These are phyloP conservation scores for Numenius phaeopus DNA, from an alignment of 2,797 vertebrate species.

Conservation along the genomic window DNA sequence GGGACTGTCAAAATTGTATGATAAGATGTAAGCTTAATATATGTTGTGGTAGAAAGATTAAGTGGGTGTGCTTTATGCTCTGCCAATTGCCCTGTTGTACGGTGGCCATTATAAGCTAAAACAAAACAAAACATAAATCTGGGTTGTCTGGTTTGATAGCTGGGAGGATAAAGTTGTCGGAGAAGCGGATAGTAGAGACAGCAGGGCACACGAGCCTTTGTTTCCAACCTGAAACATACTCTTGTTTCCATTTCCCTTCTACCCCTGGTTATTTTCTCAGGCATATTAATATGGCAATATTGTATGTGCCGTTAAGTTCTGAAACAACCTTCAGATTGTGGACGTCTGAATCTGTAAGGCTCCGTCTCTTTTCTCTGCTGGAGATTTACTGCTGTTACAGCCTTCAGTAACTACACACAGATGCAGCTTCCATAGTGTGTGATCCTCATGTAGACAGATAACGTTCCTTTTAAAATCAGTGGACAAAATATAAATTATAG, in stretches of 20 bases:
- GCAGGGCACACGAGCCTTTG: not conserved
- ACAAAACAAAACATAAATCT: constrained; percentile 3
- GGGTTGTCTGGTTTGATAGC: constrained; percentile 9
- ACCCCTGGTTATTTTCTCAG: constrained; percentile 13
- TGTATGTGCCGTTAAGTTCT: not conserved
- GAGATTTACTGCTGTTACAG: constrained; percentile 50
- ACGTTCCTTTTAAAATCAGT: not conserved
- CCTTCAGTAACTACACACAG: constrained; percentile 48
- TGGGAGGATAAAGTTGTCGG: constrained; percentile 13
- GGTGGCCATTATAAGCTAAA: constrained; percentile 8
- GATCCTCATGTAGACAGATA: constrained; percentile 45
- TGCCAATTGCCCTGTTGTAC: not conserved
- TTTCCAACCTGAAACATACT: not conserved
- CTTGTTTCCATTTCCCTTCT: not conserved
- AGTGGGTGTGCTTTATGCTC: not conserved
- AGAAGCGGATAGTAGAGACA: not conserved
- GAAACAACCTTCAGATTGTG: not conserved
- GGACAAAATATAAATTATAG: constrained; percentile 52
- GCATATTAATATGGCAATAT: not conserved
- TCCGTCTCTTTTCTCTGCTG: not conserved
- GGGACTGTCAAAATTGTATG: not conserved
- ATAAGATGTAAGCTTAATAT: constrained; percentile 1
- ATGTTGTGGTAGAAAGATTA: constrained; percentile 26
- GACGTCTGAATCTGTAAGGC: not conserved
- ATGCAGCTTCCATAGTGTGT: constrained; percentile 42